Conservation (phyloP, 2,797 vertebrate species). For the Phoeniculus purpureus region DNA sequence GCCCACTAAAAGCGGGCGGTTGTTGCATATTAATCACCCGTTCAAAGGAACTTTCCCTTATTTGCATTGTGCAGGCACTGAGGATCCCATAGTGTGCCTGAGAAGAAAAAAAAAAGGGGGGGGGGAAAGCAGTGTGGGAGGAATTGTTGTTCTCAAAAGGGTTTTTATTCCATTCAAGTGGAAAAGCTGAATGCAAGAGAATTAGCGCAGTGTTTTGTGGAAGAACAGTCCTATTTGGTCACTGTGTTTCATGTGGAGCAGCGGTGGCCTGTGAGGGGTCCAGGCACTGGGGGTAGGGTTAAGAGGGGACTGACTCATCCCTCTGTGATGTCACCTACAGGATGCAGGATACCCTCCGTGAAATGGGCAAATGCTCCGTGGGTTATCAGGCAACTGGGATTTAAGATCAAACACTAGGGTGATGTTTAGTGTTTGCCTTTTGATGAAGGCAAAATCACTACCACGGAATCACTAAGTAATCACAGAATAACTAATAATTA, state of each 20-base stretch:
- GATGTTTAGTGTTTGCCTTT: background rate
- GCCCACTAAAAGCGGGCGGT: constrained; percentile 74
- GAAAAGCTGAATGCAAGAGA: constrained; percentile 76
- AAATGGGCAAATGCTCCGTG: background rate
- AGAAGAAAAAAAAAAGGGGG: constrained; percentile 15
- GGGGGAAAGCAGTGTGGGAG: constrained; percentile 37
- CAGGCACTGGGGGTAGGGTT: constrained; percentile 18
- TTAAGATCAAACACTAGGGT: background rate
- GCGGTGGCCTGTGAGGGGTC: constrained; percentile 16
- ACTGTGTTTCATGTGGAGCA: constrained; percentile 35
- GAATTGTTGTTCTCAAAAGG: constrained; percentile 84
- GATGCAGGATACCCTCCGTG: background rate
- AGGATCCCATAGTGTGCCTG: constrained; percentile 83
- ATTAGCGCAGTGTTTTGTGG: constrained; percentile 68
- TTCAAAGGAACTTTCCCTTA: constrained; percentile 87
- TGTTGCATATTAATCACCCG: constrained; percentile 93
- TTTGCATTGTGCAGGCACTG: constrained; percentile 88
- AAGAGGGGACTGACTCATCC: constrained; percentile 73
- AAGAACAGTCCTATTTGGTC: constrained; percentile 68
- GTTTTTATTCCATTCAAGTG: constrained; percentile 80
- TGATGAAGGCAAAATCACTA: no score
- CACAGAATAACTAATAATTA: no score
- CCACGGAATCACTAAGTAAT: no score
- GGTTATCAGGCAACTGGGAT: background rate
- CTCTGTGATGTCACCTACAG: constrained; percentile 72